Evolutionary conservation across 2,888 invertebrate species (phyloP), one percentile per base, ranked within the genome.

Genomic region (Holacanthella duospinosa): DNA sequence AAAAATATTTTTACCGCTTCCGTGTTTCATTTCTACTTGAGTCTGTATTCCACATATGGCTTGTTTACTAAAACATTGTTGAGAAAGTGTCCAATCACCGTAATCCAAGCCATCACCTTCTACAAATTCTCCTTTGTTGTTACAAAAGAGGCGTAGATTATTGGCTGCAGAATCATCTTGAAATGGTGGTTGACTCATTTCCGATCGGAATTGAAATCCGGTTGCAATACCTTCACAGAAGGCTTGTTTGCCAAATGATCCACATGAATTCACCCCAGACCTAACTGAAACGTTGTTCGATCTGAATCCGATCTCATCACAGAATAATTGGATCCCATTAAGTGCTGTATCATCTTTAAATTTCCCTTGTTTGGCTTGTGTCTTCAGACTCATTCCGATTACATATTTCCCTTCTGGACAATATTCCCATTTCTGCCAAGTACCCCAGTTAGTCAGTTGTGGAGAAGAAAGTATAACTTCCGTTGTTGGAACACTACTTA

Each of bases 81-180:
- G 66, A 0, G 63, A 43, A 0, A 29, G 28, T 1, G 68, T 68
- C 71, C 71, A 71, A n/a, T 62, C 60, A 0, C 71, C 71, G 53
- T 63, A 70, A 3, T 25, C 55, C 24, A 60, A 57, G 0, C 69
- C 69, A 59, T 70, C 68, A 26, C 69, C 71, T 64, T 67, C 64
- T 6, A 62, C 24, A 1, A 21, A 29, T 21, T 68, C 54, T n/a
- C n/a, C n/a, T n/a, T 53, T 54, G 12, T 57, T 60, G 44, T 68
- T 66, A 26, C 69, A 70, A 57, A 57, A 65, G 12, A 66, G 16
- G 6, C 61, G 25, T 21, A 66, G 21, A 9, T 70, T 68, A 43
- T 68, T 69, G 0, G 65, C 71, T 2, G 70, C 71, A 16, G 68
- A 68, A 44, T 71, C 69, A 44, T 70, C 71, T 28, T 57, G 63